These are phyloP conservation scores for Sarcophaga subvicina DNA, from an alignment of 2,888 invertebrate species.

Conservation along the genomic window DNA sequence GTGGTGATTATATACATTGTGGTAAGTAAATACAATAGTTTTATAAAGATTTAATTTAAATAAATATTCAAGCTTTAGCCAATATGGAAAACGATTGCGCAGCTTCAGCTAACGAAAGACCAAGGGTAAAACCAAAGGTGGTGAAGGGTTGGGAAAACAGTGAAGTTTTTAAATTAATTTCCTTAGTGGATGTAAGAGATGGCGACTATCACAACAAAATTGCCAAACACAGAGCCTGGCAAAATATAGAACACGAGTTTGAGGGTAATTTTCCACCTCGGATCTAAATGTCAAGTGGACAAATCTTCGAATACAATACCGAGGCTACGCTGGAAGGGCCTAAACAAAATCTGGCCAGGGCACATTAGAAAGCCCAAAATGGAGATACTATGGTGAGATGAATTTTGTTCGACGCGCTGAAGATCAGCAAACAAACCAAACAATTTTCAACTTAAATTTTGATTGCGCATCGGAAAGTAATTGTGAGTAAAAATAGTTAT, in stretches of 20 bases:
- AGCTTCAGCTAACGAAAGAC: neutral
- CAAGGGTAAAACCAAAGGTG: constrained; percentile 18
- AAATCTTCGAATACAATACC: constrained; percentile 25
- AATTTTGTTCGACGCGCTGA: constrained; percentile 13
- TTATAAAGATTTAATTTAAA: too few species aligned
- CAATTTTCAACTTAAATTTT: neutral
- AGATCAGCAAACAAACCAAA: neutral
- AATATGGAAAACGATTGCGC: too few species aligned
- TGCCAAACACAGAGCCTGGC: neutral
- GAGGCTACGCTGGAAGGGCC: constrained; percentile 14
- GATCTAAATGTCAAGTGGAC: constrained; percentile 39
- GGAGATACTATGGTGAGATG: constrained; percentile 15
- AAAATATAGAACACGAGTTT: neutral
- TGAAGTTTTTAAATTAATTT: constrained; percentile 19
- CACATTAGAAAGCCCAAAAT: neutral
- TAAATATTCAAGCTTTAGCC: too few species aligned
- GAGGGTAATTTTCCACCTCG: neutral
- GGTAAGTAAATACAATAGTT: too few species aligned
- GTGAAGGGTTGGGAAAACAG: neutral
- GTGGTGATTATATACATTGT: too few species aligned
- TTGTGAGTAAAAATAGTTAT: neutral
- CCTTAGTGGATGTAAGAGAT: constrained; percentile 21
- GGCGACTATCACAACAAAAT: constrained; percentile 24
- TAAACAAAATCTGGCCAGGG: constrained; percentile 35
- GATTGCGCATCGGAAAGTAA: neutral